These are phyloP conservation scores for Cynodonichthys magdalenae DNA, from an alignment of 2,797 vertebrate species.

Conservation along the genomic window DNA sequence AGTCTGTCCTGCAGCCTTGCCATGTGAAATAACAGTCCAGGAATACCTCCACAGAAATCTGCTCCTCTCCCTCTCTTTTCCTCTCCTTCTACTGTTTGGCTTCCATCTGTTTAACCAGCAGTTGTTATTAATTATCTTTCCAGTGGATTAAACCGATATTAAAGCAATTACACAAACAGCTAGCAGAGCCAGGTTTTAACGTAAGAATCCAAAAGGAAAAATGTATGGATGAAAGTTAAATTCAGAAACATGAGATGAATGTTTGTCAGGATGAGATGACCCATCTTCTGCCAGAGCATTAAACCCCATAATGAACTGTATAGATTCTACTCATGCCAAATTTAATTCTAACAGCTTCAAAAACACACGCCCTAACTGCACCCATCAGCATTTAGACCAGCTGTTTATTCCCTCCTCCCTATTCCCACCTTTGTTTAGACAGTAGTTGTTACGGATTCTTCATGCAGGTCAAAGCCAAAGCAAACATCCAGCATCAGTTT, in stretches of 20 bases:
- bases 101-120: slow-evolving; percentile 48
- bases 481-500: slow-evolving; percentile 63
- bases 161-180: slow-evolving; percentile 11
- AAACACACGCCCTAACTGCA: background rate
- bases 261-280: background rate
- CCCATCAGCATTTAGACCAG: slow-evolving; percentile 14
- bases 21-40: slow-evolving; percentile 79
- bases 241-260: background rate
- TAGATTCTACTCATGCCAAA: background rate
- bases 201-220: background rate
- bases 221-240: slow-evolving; percentile 2
- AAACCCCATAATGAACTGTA: background rate
- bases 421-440: slow-evolving; percentile 44
- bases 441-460: slow-evolving; percentile 49
- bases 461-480: slow-evolving; percentile 56
- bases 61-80: slow-evolving; percentile 13
- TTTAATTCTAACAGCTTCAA: background rate
- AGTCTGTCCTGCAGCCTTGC: slow-evolving; percentile 61
- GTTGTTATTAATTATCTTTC: slow-evolving; percentile 46
- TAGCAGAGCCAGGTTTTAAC: background rate
- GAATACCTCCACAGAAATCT: slow-evolving; percentile 66
- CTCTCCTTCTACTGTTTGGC: slow-evolving; percentile 41
- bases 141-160: slow-evolving; percentile 28
- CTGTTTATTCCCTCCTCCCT: slow-evolving; percentile 13
- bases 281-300: background rate